Conservation (phyloP, 1,140 invertebrate species). For the Bombus consobrinus region DNA sequence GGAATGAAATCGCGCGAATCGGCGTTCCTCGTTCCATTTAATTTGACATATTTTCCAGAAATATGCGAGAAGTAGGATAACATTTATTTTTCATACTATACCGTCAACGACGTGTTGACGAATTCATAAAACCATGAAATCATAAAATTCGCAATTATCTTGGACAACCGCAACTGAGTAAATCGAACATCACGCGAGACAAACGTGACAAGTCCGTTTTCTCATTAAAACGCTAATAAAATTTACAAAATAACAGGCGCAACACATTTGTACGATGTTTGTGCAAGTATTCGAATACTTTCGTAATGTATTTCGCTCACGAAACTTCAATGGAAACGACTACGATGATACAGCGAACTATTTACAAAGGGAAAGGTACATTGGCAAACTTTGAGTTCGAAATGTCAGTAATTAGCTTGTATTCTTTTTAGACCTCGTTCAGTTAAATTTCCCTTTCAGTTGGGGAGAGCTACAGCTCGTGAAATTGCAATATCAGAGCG, state of each 20-base stretch:
- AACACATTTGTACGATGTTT: background rate
- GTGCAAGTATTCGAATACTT: background rate
- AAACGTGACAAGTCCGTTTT: no score
- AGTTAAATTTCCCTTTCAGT: background rate
- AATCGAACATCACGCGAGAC: background rate
- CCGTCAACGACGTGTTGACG: background rate
- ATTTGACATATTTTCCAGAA: no score
- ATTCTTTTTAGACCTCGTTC: background rate
- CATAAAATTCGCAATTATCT: background rate
- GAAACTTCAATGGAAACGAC: background rate
- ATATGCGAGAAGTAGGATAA: no score
- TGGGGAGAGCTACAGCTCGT: background rate
- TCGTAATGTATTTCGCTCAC: no score
- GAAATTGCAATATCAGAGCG: constrained; percentile 3
- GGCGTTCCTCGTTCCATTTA: no score
- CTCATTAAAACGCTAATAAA: no score
- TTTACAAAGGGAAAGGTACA: background rate
- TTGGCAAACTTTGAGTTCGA: background rate
- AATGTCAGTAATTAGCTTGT: background rate
- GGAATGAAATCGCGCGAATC: no score
- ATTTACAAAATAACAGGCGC: background rate
- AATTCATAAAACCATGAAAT: background rate
- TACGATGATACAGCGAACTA: background rate
- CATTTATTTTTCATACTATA: no score
- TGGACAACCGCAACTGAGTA: background rate